Evolutionary conservation across 2,888 invertebrate species (phyloP), one percentile per base, ranked within the genome.

Genomic region (Harpagoxenus sublaevis): DNA sequence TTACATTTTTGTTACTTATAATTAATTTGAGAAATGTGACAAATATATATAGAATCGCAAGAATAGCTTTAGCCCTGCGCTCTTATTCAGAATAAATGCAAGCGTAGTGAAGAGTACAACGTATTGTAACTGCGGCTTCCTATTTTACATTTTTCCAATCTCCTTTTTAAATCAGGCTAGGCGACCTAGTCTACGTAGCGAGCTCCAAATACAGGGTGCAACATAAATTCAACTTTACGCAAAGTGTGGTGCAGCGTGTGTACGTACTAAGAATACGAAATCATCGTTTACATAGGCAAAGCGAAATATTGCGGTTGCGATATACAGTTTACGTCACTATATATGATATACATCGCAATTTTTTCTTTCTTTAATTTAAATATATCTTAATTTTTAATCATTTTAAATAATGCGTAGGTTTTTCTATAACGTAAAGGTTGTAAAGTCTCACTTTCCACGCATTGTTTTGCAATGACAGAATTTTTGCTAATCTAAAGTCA

Each of bases 121-220:
- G 48, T 79, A 79, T 79, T 79, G 71, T 71, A 60, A 71, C 79
- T 53, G 48, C 35, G 35, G 71, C 57, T 79, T 71, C 48, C 48
- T 79, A 48, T 45, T 79, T 79, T 79, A 79, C 79, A 79, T 79
- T 79, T 77, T 79, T 79, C 79, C 79, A 79, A 79, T 79, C 48
- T 79, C 8, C 35, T 79, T 79, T 79, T 79, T 79, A 79, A 79
- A 70, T 79, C 71, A 60, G 79, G 42, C 78, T 48, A 39, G 6
- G 31, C 79, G 57, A 71, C 57, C 57, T 35, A 39, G 60, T 78
- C 70, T 78, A 45, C 45, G 35, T 70, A 79, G 57, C 55, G 6
- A 48, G 35, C 70, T 60, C 48, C 23, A 79, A 79, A 79, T 70
- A 70, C 35, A 35, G 3, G 31, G 79, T 23, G 60, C 23, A 79